A percentile compares a stretch with the other conserved stretches of the same genome.
phyloP scores from a whole-genome alignment of 2,888 invertebrate genomes.

The Ptychoptera albimana region DNA sequence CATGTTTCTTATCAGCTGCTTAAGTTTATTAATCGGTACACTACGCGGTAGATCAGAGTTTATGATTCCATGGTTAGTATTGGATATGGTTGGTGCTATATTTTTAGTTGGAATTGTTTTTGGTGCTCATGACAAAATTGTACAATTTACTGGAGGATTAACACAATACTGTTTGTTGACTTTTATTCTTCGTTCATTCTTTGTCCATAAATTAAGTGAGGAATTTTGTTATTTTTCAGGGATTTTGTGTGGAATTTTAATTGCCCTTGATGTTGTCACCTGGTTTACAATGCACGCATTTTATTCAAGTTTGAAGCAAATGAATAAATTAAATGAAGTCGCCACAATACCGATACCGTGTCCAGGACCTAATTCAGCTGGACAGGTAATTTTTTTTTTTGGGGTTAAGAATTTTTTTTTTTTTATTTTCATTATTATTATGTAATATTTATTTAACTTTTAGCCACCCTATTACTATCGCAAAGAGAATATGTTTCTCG shows the following conservation, averaged over 20 bases:
- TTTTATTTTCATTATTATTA: background rate
- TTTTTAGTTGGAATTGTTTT: constrained; percentile 15
- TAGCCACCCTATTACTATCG: constrained; percentile 28
- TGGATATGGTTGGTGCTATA: constrained; percentile 21
- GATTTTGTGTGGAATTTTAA: constrained; percentile 18
- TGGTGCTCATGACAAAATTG: constrained; percentile 15
- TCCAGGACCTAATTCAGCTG: constrained; percentile 23
- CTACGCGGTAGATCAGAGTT: constrained; percentile 24
- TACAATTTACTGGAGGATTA: constrained; percentile 22
- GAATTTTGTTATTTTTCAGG: constrained; percentile 13
- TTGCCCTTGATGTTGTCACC: constrained; percentile 22
- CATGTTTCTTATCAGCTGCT: constrained; percentile 23
- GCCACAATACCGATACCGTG: constrained; percentile 31
- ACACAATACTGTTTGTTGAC: constrained; percentile 22
- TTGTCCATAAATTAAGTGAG: background rate
- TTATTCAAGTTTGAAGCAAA: constrained; percentile 25
- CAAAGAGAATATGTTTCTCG: constrained; percentile 29
- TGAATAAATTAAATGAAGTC: constrained; percentile 28
- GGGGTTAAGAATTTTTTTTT: background rate
- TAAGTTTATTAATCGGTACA: constrained; percentile 25
- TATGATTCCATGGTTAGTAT: constrained; percentile 26
- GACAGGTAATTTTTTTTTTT: constrained; percentile 16
- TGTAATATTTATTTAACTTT: constrained; percentile 1
- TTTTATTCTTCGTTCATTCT: background rate
- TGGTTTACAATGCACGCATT: constrained; percentile 27